Evolutionary conservation across 2,888 invertebrate species (phyloP).

Genomic region (Aphidoletes aphidimyza): DNA sequence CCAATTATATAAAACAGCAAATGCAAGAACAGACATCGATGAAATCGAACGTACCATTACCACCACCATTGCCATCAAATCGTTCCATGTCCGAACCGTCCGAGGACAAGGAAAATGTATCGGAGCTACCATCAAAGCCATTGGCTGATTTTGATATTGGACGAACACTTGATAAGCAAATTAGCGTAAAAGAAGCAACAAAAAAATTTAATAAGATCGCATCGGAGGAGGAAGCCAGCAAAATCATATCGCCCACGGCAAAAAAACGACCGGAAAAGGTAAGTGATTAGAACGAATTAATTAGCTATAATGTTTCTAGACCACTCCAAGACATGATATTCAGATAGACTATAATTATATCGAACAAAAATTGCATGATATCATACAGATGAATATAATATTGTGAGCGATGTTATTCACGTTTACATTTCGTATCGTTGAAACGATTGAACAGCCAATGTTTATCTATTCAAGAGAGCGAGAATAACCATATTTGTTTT

Average conservation of each 20-base stretch:
- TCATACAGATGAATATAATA: no score
- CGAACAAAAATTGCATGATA: background rate
- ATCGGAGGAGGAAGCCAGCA: conserved; percentile 77
- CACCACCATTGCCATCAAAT: no score
- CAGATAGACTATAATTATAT: background rate
- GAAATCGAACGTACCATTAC: conserved; percentile 58
- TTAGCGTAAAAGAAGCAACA: conserved; percentile 92
- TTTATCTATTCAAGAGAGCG: no score
- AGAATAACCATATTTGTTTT: no score
- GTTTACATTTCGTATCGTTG: no score
- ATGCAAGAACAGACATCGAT: background rate
- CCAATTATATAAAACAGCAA: background rate
- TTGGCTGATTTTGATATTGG: conserved; percentile 9
- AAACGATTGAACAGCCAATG: no score
- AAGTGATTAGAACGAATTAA: conserved; percentile 62
- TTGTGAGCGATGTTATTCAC: no score
- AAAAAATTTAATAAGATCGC: conserved; percentile 93
- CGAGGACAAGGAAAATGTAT: conserved; percentile 61
- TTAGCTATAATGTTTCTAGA: no score
- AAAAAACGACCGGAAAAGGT: conserved; percentile 74
- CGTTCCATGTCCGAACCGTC: no score
- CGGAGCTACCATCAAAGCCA: conserved; percentile 52
- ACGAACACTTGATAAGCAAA: conserved; percentile 69
- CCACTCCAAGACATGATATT: background rate
- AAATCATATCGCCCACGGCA: conserved; percentile 68